Evolutionary conservation across 1,140 invertebrate genomes (phyloP).

Genomic region (Trichoplusia ni): DNA sequence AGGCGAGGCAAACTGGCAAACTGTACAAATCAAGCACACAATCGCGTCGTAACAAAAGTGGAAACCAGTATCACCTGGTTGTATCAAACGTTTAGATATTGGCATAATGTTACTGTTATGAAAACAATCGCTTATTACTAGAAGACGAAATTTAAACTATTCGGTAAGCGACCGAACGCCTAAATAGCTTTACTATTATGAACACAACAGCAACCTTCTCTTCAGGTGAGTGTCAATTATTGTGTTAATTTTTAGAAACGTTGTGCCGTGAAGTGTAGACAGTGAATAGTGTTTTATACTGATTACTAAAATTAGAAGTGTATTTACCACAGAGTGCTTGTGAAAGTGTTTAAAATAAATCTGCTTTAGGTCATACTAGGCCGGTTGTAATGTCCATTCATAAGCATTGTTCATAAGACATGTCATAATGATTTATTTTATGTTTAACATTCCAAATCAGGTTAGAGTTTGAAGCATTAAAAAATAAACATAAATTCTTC

Average conservation of each 20-base stretch:
- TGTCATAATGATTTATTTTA: conserved; percentile 21
- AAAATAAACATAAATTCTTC: no score
- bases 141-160: neutral
- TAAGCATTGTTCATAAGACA: conserved; percentile 1
- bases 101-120: no score
- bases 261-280: neutral
- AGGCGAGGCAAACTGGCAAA: no score
- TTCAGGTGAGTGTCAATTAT: conserved; percentile 49
- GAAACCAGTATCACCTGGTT: no score
- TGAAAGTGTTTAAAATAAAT: no score
- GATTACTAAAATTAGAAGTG: neutral
- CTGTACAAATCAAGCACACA: no score
- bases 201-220: conserved; percentile 53
- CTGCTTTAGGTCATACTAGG: neutral
- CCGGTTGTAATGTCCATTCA: conserved; percentile 7
- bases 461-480: conserved; percentile 11
- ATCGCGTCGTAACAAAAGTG: no score
- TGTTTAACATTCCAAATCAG: conserved; percentile 22
- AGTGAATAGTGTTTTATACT: neutral
- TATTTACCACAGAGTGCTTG: no score
- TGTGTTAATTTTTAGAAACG: neutral
- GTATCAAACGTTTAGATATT: no score
- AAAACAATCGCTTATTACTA: neutral
- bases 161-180: conserved; percentile 14
- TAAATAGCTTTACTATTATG: conserved; percentile 39